Evolutionary conservation across 2,113 vertebrate genomes (phyloP), one percentile per base, ranked within the genome.

Genomic region (Antennarius striatus): DNA sequence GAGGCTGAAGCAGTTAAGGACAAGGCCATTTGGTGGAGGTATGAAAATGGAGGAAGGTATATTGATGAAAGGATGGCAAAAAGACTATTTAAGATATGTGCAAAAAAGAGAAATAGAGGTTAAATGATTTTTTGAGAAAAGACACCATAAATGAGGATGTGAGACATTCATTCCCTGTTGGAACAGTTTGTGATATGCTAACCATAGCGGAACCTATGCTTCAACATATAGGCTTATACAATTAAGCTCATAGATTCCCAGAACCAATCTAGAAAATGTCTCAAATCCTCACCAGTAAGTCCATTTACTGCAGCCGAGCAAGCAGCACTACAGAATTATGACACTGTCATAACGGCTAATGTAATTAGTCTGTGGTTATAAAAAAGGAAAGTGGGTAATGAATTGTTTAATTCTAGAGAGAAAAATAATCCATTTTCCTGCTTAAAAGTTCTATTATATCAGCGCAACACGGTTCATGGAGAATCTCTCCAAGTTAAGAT

Each of bases 301-400:
- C 68, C 64, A 89, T 91, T 82, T 80, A 84, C 88, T 87, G 81
- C 54, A 68, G 73, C 84, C 74, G 82, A 71, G 79, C 79, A 87
- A 82, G 80, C 82, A 84, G 85, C 70, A 51, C 42, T 79, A 79
- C 85, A 80, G 78, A 79, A 83, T 86, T 80, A 82, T 88, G 81
- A 85, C 80, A 89, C 75, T 82, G 73, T 81, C 81, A 83, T 84
- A 72, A 62, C 54, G 71, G 77, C 84, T 77, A 71, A 78, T 82
- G 72, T 90, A 86, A 89, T 90, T 90, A 91, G 84, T 86, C 81
- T 81, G 49, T 78, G 86, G 87, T 88, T 90, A 88, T 87, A 90
- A 88, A 90, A 22, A 89, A 86, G 86, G 90, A 90, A 85, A 75
- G 77, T 66, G 15, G 42, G 81, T 80, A 85, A 90, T 90, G 75